phyloP scores from a whole-genome alignment of 2,113 vertebrate species.

The Microcebus griseorufus region DNA sequence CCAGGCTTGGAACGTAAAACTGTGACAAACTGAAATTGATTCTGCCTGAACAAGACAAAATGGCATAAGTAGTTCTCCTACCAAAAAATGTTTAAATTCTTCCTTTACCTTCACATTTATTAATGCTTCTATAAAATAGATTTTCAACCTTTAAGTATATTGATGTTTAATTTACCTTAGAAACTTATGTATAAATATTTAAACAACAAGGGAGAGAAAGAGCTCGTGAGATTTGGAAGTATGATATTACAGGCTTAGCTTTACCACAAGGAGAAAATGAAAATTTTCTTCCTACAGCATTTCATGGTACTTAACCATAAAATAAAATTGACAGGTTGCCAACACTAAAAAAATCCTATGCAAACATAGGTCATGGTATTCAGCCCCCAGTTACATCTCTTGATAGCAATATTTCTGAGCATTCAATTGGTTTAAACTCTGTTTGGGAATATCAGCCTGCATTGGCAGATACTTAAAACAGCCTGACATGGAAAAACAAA shows the following conservation, averaged over 20 bases:
- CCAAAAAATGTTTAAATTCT: conserved; percentile 34
- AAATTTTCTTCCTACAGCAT: conserved; percentile 54
- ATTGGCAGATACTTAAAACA: conserved; percentile 20
- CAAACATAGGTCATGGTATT: conserved; percentile 57
- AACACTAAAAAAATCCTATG: conserved; percentile 57
- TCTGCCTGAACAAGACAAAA: conserved; percentile 40
- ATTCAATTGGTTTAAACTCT: conserved; percentile 66
- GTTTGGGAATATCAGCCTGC: conserved; percentile 8
- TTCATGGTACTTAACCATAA: conserved; percentile 68
- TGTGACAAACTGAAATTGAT: conserved; percentile 50
- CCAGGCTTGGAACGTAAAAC: conserved; percentile 23
- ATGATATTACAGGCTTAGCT: conserved; percentile 10
- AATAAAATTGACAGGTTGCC: conserved; percentile 69
- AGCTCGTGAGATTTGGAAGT: conserved; percentile 25
- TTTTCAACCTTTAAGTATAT: conserved; percentile 50
- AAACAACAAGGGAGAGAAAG: conserved; percentile 4
- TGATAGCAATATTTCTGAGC: conserved; percentile 39
- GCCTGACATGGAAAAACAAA: conserved; percentile 1
- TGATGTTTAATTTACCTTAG: conserved; percentile 54
- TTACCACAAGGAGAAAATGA: conserved; percentile 62
- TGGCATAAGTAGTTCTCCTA: not conserved
- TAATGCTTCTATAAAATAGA: conserved; percentile 27
- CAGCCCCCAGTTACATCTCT: conserved; percentile 43
- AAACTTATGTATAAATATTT: conserved; percentile 57
- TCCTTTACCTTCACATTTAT: conserved; percentile 45